Base-by-base conservation (phyloP, 2,888 invertebrate species). In the Drosophila pseudotalamancana region DNA sequence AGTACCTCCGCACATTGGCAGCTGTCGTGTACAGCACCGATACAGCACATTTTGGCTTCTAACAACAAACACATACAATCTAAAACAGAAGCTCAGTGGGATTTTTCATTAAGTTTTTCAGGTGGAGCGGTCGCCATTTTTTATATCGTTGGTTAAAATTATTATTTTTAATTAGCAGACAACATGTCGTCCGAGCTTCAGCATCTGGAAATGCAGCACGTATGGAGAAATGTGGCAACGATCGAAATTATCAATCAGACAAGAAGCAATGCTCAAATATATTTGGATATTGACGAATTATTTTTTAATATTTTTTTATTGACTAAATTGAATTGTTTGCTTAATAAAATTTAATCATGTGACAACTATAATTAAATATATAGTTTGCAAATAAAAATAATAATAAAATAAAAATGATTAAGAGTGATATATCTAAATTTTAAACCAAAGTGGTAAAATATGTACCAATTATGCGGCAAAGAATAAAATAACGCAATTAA, bases 151-250 rank as follows among this genome's bases (percentile, higher is more conserved):
- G 63, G 66, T 42, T 51, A 56, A 75, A 84, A 83, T 87, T 75
- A 83, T 87, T 75, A 87, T 83, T 83, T 83, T 83, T 82, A 83
- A 83, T 83, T 83, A 83, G 87, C 78, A 63, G 31, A 37, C 54
- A 63, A 60, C 73, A 55, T 32, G 45, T 46, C 31, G 49, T 50
- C 31, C 45, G 42, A 43, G 31, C 27, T 23, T 16, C 35, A 19
- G 34, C n/a, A n/a, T n/a, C n/a, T 12, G 43, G 2, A 57, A 8
- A 14, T 19, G 42, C 42, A 8, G 0, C 45, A 42, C 23, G 25
- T 39, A 29, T 32, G 18, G 21, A 12, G 39, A 25, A 42, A 25
- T 2, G 25, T 6, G 25, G n/a, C 25, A 9, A n/a, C 34, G 35
- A 16, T 14, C 32, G 14, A 32, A 29, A 42, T 14, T 31, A 29